Evolutionary conservation across 2,888 invertebrate genomes (phyloP).

Genomic region (Coenonympha glycerion): DNA sequence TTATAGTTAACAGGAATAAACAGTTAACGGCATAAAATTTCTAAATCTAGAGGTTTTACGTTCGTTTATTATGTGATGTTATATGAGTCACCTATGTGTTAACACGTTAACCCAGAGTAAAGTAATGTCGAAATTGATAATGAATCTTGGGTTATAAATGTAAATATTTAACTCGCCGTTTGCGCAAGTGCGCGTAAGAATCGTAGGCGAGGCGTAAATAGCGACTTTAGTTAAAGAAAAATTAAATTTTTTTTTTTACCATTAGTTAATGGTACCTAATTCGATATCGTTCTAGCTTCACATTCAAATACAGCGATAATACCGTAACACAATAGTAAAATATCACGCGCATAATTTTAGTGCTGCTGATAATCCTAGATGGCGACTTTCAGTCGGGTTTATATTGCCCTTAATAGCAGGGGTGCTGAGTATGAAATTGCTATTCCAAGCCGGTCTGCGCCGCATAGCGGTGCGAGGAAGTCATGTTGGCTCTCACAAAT

Average conservation of each 20-base stretch:
- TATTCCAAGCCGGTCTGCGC: conserved; percentile 53
- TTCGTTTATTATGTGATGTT: too few species aligned
- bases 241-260: background rate
- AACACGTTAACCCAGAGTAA: too few species aligned
- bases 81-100: too few species aligned
- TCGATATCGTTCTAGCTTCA: background rate
- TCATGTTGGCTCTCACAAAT: conserved; percentile 31
- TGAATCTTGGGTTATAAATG: too few species aligned
- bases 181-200: too few species aligned
- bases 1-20: too few species aligned
- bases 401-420: conserved; percentile 61
- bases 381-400: conserved; percentile 54
- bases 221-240: background rate
- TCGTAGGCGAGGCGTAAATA: too few species aligned
- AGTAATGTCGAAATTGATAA: too few species aligned
- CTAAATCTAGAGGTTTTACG: too few species aligned
- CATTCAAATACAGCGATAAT: conserved; percentile 9
- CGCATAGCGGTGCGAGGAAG: conserved; percentile 56
- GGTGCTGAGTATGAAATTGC: conserved; percentile 59
- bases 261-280: background rate
- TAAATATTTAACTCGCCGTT: too few species aligned
- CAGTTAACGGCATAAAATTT: too few species aligned
- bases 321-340: conserved; percentile 13
- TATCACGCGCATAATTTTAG: conserved; percentile 23
- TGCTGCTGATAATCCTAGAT: conserved; percentile 40